phyloP scores from a whole-genome alignment of 1,140 invertebrate species.

The Eriocheir sinensis region DNA sequence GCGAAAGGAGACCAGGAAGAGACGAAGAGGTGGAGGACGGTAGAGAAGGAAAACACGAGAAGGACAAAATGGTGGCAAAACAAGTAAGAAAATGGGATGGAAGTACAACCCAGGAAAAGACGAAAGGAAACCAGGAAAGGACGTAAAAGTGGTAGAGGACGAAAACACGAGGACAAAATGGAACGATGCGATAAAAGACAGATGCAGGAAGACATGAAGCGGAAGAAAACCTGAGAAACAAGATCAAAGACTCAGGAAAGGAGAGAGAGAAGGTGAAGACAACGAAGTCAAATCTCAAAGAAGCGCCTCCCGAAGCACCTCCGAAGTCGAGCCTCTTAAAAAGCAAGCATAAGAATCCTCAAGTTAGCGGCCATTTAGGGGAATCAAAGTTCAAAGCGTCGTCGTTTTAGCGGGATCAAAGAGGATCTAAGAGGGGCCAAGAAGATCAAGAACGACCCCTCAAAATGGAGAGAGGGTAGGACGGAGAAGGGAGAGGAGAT shows the following conservation, averaged over 20 bases:
- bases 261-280: background rate
- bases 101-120: background rate
- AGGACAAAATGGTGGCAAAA: background rate
- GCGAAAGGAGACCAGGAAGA: background rate
- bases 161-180: too few species aligned
- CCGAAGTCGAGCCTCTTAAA: background rate
- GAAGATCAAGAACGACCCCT: background rate
- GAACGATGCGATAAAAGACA: too few species aligned
- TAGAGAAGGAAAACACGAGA: too few species aligned
- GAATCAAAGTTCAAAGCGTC: background rate
- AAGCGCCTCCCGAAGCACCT: too few species aligned
- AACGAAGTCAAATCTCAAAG: background rate
- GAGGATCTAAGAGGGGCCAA: background rate
- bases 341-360: background rate
- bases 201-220: background rate
- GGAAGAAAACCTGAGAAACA: background rate
- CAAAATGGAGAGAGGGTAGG: background rate
- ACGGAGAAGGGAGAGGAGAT: background rate
- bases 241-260: background rate
- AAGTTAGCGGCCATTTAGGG: background rate
- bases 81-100: too few species aligned
- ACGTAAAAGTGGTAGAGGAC: too few species aligned
- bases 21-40: too few species aligned
- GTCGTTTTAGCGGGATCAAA: background rate
- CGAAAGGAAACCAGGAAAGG: background rate